A percentile compares a stretch with the other conserved stretches of the same genome.
Conservation (phyloP, 2,888 invertebrate species). For the Ischnura elegans region DNA sequence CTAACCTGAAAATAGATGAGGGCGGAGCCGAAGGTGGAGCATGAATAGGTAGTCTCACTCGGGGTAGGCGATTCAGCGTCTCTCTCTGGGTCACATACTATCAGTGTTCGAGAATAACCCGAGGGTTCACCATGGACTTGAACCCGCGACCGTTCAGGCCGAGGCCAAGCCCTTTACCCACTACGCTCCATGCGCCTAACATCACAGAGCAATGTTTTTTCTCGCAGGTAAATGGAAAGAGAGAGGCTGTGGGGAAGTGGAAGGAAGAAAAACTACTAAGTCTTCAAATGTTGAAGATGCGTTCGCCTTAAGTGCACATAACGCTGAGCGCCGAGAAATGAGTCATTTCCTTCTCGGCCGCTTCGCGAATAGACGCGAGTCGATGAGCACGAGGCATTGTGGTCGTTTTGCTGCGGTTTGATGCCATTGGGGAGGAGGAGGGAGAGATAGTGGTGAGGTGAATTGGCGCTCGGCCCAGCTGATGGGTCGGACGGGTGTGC, state of each 20-base stretch:
- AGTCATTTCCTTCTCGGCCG: conserved; percentile 38
- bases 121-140: too few species aligned
- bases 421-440: neutral
- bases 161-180: too few species aligned
- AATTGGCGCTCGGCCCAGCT: neutral
- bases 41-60: too few species aligned
- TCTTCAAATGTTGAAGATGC: neutral
- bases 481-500: neutral
- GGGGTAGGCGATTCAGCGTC: too few species aligned
- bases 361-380: conserved; percentile 18
- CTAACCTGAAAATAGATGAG: too few species aligned
- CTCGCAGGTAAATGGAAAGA: neutral
- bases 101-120: too few species aligned
- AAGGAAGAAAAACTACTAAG: neutral
- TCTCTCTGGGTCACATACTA: too few species aligned
- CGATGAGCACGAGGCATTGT: conserved; percentile 31
- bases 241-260: neutral
- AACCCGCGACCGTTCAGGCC: too few species aligned
- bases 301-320: neutral
- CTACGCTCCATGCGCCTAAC: too few species aligned
- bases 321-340: neutral
- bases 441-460: neutral
- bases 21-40: too few species aligned
- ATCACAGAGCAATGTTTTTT: too few species aligned
- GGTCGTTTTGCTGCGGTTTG: conserved; percentile 26